These are phyloP conservation scores for Tokudaia tokunoshimensis DNA, from an alignment of 2,797 vertebrate genomes.

Conservation along the genomic window DNA sequence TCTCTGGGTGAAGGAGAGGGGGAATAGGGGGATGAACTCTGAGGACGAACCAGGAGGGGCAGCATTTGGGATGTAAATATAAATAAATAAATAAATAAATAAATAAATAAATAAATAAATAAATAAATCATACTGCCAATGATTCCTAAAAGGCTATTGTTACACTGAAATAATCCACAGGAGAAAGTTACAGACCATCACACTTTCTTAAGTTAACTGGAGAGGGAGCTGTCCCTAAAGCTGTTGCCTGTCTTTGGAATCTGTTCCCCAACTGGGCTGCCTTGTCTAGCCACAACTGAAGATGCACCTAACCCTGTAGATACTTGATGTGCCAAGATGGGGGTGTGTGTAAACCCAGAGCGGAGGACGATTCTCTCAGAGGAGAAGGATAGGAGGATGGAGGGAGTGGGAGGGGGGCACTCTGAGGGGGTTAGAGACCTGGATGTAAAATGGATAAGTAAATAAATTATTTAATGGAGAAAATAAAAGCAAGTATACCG, in stretches of 20 bases:
- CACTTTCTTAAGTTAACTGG: neutral
- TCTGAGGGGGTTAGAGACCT: neutral
- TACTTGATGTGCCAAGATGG: neutral
- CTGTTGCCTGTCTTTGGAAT: neutral
- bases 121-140: neutral
- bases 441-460: neutral
- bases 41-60: too few relatives aligned
- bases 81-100: too few relatives aligned
- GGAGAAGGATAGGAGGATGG: neutral
- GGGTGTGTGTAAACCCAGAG: neutral
- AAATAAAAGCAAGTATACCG: neutral
- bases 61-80: too few relatives aligned
- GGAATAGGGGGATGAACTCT: too few relatives aligned
- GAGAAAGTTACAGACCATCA: neutral
- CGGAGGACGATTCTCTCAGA: neutral
- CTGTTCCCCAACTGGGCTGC: neutral
- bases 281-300: neutral
- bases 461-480: neutral
- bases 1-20: too few relatives aligned
- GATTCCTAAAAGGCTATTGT: neutral
- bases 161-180: neutral
- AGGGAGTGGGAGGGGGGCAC: too few relatives aligned
- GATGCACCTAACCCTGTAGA: neutral
- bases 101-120: too few relatives aligned
- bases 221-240: neutral